Evolutionary conservation across 2,797 vertebrate species (phyloP), one percentile per base, ranked within the genome.

Genomic region (Myioborus miniatus): DNA sequence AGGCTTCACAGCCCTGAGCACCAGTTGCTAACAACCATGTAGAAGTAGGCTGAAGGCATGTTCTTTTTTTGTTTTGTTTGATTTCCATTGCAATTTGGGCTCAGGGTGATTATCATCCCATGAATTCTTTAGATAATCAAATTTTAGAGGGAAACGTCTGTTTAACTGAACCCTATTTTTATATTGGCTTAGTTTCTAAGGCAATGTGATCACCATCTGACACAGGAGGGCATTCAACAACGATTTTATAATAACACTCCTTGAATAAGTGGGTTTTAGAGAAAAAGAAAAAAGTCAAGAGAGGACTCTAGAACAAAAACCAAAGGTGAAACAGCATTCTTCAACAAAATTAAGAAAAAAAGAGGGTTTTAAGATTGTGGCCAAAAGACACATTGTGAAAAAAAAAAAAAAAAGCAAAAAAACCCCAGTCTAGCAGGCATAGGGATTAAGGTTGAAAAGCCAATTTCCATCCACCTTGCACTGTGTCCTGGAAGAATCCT

Each of bases 391-490:
- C 6, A 49, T 2, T 72, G 30, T 15, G 4, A 1, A 19, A 34
- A 34, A 34, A 34, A 34, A 34, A 24, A 60, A 67, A 52, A 56
- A 9, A 13, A 14, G 8, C 11, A 24, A 34, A 34, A 8, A 58
- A 12, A 16, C 3, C 11, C 0, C 4, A 19, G 9, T 13, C 12
- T 72, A 72, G 11, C 1, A 65, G 37, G 11, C 29, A 60, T 11
- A 68, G 39, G 65, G 8, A 74, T 44, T 80, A 70, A 77, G 5
- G 11, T 6, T 22, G 8, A 87, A 7, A 83, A 89, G 83, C 2
- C 1, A 19, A n/a, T 39, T 68, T 90, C 7, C 4, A 41, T 39
- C 12, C 8, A 23, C 12, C 58, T 85, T 71, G 17, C 8, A 29
- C 5, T 36, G 59, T 56, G 9, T 78, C 37, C 23, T 56, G 17